Conservation (phyloP, 2,113 vertebrate genomes). For the Aegotheles bennettii region DNA sequence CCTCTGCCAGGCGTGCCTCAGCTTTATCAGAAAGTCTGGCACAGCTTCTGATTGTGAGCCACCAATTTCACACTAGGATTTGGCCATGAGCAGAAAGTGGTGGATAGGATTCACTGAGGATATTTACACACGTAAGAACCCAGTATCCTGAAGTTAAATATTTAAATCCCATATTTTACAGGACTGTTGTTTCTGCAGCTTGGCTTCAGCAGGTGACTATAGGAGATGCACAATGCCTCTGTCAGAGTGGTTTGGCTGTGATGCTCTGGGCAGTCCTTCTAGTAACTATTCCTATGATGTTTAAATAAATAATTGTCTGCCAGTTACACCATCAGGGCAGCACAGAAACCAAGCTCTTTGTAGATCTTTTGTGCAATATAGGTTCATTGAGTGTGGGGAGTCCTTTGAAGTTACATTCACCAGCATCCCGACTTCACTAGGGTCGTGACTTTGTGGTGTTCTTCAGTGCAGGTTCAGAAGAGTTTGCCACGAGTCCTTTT, state of each 20-base stretch:
- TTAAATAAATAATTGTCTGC: conserved; percentile 7
- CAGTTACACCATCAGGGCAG: neutral
- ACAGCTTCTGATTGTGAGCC: neutral
- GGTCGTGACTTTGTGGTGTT: neutral
- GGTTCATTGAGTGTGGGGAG: neutral
- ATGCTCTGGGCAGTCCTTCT: neutral
- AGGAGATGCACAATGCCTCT: neutral
- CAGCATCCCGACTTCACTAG: neutral
- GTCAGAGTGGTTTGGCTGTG: neutral
- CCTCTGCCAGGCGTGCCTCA: neutral
- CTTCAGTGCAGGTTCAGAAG: neutral
- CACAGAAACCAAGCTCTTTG: neutral
- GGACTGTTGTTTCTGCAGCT: neutral
- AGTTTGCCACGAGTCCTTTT: neutral
- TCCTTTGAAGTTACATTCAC: neutral
- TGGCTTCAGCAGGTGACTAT: neutral
- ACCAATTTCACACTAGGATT: neutral
- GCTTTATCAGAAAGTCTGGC: neutral
- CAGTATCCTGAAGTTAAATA: neutral
- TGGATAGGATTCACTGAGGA: neutral
- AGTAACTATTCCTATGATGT: neutral
- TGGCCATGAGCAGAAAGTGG: neutral
- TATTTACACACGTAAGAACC: neutral
- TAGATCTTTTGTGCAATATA: neutral
- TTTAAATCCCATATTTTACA: neutral